Evolutionary conservation across 1,140 invertebrate species (phyloP).

Genomic region (Battus philenor): DNA sequence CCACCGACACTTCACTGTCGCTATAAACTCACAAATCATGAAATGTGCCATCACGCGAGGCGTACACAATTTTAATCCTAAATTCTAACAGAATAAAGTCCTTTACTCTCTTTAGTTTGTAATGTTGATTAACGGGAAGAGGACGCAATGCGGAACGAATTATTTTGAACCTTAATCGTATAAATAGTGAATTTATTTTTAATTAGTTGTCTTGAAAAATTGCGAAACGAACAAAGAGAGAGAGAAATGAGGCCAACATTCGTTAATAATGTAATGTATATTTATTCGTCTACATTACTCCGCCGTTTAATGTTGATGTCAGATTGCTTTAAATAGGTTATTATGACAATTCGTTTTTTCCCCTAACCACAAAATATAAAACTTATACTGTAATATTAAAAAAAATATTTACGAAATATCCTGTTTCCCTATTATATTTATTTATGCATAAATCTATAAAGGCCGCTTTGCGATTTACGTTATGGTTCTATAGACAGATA

Average conservation of each 20-base stretch:
- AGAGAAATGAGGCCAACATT: slow-evolving; percentile 73
- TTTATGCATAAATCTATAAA: too few species aligned
- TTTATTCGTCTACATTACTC: slow-evolving; percentile 73
- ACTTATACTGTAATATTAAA: too few species aligned
- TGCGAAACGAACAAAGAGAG: slow-evolving; percentile 73
- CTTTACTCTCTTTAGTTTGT: slow-evolving; percentile 28
- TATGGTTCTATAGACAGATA: too few species aligned
- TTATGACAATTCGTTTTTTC: slow-evolving; percentile 24
- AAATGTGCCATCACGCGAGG: slow-evolving; percentile 48
- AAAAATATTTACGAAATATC: too few species aligned
- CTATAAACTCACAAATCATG: slow-evolving; percentile 77
- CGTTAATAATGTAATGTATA: slow-evolving; percentile 76
- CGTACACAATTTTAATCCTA: slow-evolving; percentile 33
- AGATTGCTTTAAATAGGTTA: slow-evolving; percentile 50
- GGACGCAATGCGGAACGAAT: slow-evolving; percentile 47
- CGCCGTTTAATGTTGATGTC: slow-evolving; percentile 42
- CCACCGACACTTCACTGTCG: slow-evolving; percentile 73
- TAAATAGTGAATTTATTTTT: slow-evolving; percentile 52
- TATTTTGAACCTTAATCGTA: slow-evolving; percentile 59
- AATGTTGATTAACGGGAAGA: slow-evolving; percentile 44
- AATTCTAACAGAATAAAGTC: slow-evolving; percentile 27
- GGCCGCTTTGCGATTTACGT: too few species aligned
- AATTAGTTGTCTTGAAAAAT: slow-evolving; percentile 49
- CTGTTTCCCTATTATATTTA: too few species aligned
- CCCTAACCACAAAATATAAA: too few species aligned